phyloP scores from a whole-genome alignment of 2,888 invertebrate genomes.

The Cerastoderma edule region DNA sequence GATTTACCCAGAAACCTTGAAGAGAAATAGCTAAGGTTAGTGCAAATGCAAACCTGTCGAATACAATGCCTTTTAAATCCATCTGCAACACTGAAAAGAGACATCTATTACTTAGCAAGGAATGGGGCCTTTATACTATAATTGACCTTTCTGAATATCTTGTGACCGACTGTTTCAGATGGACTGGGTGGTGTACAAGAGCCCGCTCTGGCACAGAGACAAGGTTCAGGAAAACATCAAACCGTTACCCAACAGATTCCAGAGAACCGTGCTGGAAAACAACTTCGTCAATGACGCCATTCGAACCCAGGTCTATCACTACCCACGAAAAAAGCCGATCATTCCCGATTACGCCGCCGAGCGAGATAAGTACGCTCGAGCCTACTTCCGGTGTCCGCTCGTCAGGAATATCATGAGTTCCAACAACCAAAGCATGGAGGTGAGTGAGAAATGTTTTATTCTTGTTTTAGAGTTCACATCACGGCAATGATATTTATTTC shows the following conservation, averaged over 20 bases:
- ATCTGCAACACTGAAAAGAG: no score
- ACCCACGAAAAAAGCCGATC: conserved; percentile 70
- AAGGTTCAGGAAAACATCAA: conserved; percentile 60
- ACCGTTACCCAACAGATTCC: conserved; percentile 56
- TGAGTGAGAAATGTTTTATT: background rate
- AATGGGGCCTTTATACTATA: no score
- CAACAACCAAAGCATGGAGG: conserved; percentile 21
- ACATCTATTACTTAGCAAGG: no score
- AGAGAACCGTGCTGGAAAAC: conserved; percentile 52
- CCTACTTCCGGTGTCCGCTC: conserved; percentile 76
- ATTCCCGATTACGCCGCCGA: conserved; percentile 79
- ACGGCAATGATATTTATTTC: no score
- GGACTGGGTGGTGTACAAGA: conserved; percentile 73
- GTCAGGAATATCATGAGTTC: conserved; percentile 64
- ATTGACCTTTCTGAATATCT: no score
- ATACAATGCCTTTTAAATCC: no score
- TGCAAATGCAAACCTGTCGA: no score
- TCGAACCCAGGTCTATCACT: conserved; percentile 56
- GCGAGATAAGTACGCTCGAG: conserved; percentile 71
- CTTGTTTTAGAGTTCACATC: no score
- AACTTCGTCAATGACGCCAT: conserved; percentile 74
- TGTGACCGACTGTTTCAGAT: conserved; percentile 50
- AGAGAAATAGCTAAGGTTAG: no score
- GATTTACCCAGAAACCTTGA: no score
- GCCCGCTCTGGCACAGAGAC: conserved; percentile 73